These are phyloP conservation scores for Steatornis caripensis DNA, from an alignment of 2,113 vertebrate genomes.

Conservation along the genomic window DNA sequence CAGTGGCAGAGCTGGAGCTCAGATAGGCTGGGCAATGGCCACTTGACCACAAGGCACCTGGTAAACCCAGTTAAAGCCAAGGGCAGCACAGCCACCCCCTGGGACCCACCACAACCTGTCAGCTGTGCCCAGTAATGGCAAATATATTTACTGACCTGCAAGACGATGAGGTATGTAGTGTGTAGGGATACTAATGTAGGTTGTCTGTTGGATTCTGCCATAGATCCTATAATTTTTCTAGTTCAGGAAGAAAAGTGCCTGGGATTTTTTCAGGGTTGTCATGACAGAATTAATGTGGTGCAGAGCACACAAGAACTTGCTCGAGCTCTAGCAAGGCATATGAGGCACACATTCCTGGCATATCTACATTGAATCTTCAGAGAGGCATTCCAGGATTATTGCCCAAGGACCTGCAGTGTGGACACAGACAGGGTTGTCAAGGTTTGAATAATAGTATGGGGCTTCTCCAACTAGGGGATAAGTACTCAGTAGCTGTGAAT, in stretches of 20 bases:
- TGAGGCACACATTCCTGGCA: background rate
- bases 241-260: background rate
- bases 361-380: background rate
- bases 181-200: too few species aligned
- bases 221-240: background rate
- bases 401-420: background rate
- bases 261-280: background rate
- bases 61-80: background rate
- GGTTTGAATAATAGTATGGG: background rate
- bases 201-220: background rate
- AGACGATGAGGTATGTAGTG: background rate
- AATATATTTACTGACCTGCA: background rate
- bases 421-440: background rate
- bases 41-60: fast-evolving
- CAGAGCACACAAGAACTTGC: fast-evolving
- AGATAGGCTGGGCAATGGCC: background rate
- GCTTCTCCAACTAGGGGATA: background rate
- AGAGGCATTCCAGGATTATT: background rate
- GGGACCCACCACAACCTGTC: background rate
- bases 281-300: background rate
- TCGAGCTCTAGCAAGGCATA: background rate
- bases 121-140: background rate
- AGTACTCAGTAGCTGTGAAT: background rate
- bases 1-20: background rate
- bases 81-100: background rate